Conservation (phyloP, 2,113 vertebrate genomes). For the Phylloscopus whistleri region DNA sequence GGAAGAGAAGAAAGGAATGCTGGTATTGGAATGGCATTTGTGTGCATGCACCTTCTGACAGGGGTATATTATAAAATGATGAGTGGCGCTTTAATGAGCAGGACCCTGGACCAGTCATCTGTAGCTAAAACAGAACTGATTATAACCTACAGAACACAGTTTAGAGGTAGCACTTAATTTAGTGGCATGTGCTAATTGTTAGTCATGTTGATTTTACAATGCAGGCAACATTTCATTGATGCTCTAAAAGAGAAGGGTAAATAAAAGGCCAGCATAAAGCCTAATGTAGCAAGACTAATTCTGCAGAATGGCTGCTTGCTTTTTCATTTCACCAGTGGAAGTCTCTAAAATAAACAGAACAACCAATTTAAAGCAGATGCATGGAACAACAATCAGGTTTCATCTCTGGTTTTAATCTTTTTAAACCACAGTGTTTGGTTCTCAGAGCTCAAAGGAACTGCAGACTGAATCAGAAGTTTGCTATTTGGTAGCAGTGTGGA, state of each 20-base stretch:
- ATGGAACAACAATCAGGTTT: constrained; percentile 6
- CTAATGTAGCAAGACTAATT: not conserved
- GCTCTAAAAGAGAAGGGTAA: not conserved
- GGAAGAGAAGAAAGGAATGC: not conserved
- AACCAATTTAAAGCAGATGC: constrained; percentile 65
- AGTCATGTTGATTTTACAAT: not conserved
- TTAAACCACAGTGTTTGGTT: constrained; percentile 3
- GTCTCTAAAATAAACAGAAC: constrained; percentile 49
- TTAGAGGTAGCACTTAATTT: not conserved
- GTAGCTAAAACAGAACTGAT: not conserved
- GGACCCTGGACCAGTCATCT: not conserved
- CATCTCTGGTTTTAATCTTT: constrained; percentile 62
- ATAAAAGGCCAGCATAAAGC: not conserved
- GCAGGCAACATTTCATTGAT: not conserved
- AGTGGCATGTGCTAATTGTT: not conserved
- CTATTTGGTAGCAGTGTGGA: not conserved
- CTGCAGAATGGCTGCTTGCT: not conserved
- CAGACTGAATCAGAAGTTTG: constrained; percentile 3
- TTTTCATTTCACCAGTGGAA: constrained; percentile 12
- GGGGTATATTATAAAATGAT: not conserved
- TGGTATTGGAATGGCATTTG: not conserved
- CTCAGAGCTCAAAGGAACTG: constrained; percentile 44
- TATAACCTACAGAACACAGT: not conserved
- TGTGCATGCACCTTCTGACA: not conserved
- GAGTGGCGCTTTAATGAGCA: not conserved